phyloP scores from a whole-genome alignment of 1,140 invertebrate species.

The Drosophila parabipectinata region DNA sequence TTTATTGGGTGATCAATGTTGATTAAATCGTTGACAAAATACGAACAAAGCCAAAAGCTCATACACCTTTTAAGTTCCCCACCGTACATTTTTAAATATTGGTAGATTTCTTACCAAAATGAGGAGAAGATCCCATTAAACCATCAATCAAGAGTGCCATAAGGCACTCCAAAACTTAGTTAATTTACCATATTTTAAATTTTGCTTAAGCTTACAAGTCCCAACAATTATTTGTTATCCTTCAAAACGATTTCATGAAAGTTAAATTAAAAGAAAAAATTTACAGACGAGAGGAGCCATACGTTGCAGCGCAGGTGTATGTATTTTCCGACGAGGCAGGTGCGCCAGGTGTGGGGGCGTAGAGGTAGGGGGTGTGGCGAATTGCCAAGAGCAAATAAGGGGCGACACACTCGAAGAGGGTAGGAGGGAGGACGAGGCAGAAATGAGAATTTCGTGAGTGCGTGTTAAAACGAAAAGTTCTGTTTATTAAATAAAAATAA shows the following conservation, averaged over 20 bases:
- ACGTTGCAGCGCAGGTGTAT: constrained; percentile 30
- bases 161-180: neutral
- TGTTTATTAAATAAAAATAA: constrained; percentile 80
- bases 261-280: constrained; percentile 8
- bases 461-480: constrained; percentile 57
- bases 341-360: constrained; percentile 16
- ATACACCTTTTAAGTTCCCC: no score
- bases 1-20: no score
- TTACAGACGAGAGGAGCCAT: constrained; percentile 2
- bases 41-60: no score
- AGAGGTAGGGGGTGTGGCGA: constrained; percentile 18
- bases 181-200: neutral
- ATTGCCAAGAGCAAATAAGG: constrained; percentile 50
- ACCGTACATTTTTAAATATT: no score
- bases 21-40: no score
- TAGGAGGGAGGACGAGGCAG: neutral
- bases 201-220: neutral
- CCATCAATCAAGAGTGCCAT: neutral
- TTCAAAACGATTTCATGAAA: neutral
- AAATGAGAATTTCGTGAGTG: constrained; percentile 5
- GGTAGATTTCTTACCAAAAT: no score
- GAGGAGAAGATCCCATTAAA: neutral
- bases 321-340: constrained; percentile 3
- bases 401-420: constrained; percentile 9
- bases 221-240: neutral